These are phyloP conservation scores for Thalpophila matura DNA, from an alignment of 2,888 invertebrate genomes.

Conservation along the genomic window DNA sequence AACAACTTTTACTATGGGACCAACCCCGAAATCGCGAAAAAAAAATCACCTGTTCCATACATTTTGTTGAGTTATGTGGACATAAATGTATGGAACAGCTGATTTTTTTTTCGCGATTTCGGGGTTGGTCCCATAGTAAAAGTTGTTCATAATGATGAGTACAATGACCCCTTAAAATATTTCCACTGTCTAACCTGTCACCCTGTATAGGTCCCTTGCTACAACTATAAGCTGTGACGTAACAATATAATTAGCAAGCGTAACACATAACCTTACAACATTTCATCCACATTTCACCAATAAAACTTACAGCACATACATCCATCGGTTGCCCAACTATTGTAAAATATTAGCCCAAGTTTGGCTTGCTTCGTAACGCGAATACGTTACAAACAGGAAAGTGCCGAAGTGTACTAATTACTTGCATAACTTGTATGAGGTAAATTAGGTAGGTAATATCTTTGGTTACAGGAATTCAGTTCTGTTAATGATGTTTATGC, in stretches of 20 bases:
- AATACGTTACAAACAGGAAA: conserved; percentile 47
- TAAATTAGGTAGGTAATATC: conserved; percentile 19
- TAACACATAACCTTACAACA: conserved; percentile 15
- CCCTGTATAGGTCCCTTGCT: too few relatives aligned
- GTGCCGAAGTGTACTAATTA: conserved; percentile 27
- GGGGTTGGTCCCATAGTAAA: too few relatives aligned
- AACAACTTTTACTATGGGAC: too few relatives aligned
- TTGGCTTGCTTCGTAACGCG: conserved; percentile 6
- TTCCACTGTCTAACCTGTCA: too few relatives aligned
- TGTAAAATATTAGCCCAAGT: conserved; percentile 37
- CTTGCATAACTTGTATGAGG: conserved; percentile 39
- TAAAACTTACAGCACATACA: conserved; percentile 14
- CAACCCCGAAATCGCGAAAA: too few relatives aligned
- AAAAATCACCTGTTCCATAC: too few relatives aligned
- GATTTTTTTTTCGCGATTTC: too few relatives aligned
- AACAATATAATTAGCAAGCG: not conserved
- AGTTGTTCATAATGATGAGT: too few relatives aligned
- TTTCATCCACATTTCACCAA: conserved; percentile 26
- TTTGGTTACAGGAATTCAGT: conserved; percentile 47
- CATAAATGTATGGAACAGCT: too few relatives aligned
- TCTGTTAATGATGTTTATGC: conserved; percentile 28
- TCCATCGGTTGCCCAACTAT: conserved; percentile 28
- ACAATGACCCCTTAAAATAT: too few relatives aligned
- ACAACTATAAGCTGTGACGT: too few relatives aligned
- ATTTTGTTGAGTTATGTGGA: too few relatives aligned